phyloP scores from a whole-genome alignment of 1,140 invertebrate genomes.

The Formica exsecta region DNA sequence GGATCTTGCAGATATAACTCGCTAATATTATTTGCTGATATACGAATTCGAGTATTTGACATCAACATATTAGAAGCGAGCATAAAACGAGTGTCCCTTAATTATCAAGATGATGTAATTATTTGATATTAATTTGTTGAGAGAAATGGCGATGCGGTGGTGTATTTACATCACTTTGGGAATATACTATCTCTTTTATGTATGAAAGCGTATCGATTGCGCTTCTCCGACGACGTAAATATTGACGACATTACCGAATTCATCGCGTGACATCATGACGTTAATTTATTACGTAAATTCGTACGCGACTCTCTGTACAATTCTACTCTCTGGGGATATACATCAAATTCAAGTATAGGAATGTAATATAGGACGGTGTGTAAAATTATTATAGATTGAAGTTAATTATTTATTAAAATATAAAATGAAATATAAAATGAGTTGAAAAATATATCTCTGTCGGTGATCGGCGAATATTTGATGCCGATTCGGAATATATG shows the following conservation, averaged over 20 bases:
- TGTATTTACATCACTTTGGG: not conserved
- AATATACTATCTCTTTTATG: not conserved
- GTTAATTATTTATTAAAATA: slow-evolving; percentile 12
- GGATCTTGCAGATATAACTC: slow-evolving; percentile 43
- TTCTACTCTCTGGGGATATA: slow-evolving; percentile 7
- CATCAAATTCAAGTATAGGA: slow-evolving; percentile 17
- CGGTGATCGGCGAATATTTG: not conserved
- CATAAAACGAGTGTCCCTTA: not conserved
- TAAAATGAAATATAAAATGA: not conserved
- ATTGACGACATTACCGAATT: slow-evolving; percentile 31
- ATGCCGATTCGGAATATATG: not conserved
- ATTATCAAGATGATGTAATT: not conserved
- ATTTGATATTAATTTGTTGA: not conserved
- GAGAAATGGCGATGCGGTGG: not conserved
- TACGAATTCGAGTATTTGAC: not conserved
- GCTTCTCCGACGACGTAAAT: slow-evolving; percentile 20
- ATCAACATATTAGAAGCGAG: not conserved
- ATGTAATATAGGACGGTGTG: not conserved
- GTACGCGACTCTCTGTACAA: slow-evolving; percentile 5
- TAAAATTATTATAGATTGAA: slow-evolving; percentile 10
- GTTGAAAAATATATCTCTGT: not conserved
- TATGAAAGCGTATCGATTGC: not conserved
- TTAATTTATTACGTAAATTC: slow-evolving; percentile 45
- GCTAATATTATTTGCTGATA: not conserved
- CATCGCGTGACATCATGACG: not conserved